Evolutionary conservation across 2,113 vertebrate genomes (phyloP), one percentile per base, ranked within the genome.

Genomic region (Silurus meridionalis): DNA sequence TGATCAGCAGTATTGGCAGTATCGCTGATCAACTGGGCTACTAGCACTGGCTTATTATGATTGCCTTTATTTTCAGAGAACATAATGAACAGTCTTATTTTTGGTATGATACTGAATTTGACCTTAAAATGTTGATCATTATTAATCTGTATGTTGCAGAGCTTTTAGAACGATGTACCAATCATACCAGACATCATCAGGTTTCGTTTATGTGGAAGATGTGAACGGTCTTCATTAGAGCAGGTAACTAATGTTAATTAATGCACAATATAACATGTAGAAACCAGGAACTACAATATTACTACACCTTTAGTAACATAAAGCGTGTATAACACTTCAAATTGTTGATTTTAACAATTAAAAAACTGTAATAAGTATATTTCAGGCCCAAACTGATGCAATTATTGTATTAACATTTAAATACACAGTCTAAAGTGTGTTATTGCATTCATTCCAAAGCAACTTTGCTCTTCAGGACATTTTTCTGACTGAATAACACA

Each of bases 1-100:
- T 63, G 46, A 48, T 61, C 17, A 74, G 67, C 37, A 8, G 15
- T 58, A 69, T 61, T 61, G 53, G 60, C 48, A 66, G 15, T n/a
- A 74, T 25, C 25, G 21, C 50, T 78, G 83, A 66, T 67, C 74
- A 77, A 77, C 50, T 80, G 55, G 37, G 25, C n/a, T 28, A 55
- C 50, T 6, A 55, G 57, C 13, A 11, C 23, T 75, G 53, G 46
- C 23, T 28, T 61, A 21, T 23, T 2, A 61, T 5, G 48, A 83
- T 67, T 82, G 52, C 23, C 61, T 28, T 82, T 7, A 21, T 4
- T 83, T 58, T 23, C 9, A 7, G 23, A 83, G 25, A 19, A 55
- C 71, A 80, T 80, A 80, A 61, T 5, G 10, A 80, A 10, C 50
- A 14, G 23, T 55, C n/a, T 58, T 77, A n/a, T n/a, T 5, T 28